Evolutionary conservation across 2,888 invertebrate species (phyloP).

Genomic region (Platypus cylindrus): DNA sequence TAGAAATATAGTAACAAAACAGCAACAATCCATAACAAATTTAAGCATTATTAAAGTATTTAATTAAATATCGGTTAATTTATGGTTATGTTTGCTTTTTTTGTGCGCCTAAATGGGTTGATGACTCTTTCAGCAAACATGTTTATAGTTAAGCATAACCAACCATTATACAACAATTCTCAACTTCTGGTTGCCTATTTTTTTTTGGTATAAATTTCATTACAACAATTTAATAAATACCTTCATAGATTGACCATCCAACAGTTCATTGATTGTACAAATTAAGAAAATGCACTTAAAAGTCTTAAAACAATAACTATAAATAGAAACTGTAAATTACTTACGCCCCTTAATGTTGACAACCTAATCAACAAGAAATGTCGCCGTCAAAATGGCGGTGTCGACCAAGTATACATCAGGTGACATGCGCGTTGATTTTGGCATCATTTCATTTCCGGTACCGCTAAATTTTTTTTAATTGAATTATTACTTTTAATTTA

Average conservation of each 20-base stretch:
- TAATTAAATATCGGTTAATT: conserved; percentile 1
- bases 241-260: too few species aligned
- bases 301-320: too few species aligned
- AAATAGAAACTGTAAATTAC: too few species aligned
- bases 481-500: neutral
- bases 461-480: neutral
- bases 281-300: too few species aligned
- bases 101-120: conserved; percentile 10
- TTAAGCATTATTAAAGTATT: neutral
- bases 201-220: too few species aligned
- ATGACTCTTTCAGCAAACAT: conserved; percentile 16
- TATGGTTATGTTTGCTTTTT: conserved; percentile 7
- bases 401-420: too few species aligned
- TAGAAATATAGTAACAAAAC: neutral
- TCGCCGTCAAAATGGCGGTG: conserved; percentile 31
- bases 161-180: conserved; percentile 3
- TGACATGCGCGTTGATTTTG: conserved; percentile 16
- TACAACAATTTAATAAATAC: too few species aligned
- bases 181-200: neutral
- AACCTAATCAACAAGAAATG: conserved; percentile 35
- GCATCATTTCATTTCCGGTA: conserved; percentile 3
- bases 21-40: neutral
- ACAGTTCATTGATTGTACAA: too few species aligned
- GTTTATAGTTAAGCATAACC: conserved; percentile 15
- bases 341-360: conserved; percentile 35